phyloP scores from a whole-genome alignment of 2,113 vertebrate genomes.

The Tichodroma muraria region DNA sequence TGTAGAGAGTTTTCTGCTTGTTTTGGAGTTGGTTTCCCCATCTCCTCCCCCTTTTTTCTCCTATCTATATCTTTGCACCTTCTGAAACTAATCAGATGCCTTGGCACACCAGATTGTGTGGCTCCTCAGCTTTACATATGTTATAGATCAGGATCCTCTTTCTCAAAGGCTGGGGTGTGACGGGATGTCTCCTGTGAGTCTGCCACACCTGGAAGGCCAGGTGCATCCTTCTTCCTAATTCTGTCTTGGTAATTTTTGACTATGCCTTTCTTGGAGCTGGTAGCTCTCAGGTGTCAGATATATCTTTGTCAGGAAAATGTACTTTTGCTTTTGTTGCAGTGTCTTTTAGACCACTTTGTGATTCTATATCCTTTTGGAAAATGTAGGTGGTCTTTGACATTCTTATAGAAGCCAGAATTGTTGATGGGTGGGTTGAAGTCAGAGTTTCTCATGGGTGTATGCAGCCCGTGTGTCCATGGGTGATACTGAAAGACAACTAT shows the following conservation, averaged over 20 bases:
- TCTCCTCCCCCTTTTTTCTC: neutral
- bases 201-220: neutral
- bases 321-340: neutral
- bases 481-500: neutral
- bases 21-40: neutral
- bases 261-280: neutral
- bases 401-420: neutral
- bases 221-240: neutral
- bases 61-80: neutral
- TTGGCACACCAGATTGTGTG: neutral
- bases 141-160: neutral
- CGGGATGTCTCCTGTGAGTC: neutral
- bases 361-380: neutral
- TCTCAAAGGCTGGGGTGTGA: neutral
- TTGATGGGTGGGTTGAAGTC: neutral
- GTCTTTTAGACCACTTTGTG: neutral
- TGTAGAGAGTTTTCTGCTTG: neutral
- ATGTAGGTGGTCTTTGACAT: neutral
- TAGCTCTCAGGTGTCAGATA: neutral
- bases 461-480: neutral
- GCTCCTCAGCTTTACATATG: neutral
- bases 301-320: neutral
- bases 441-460: neutral
- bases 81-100: conserved; percentile 43
- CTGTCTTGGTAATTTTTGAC: neutral